Evolutionary conservation across 2,888 invertebrate species (phyloP), one percentile per base, ranked within the genome.

Genomic region (Cenopis cana): DNA sequence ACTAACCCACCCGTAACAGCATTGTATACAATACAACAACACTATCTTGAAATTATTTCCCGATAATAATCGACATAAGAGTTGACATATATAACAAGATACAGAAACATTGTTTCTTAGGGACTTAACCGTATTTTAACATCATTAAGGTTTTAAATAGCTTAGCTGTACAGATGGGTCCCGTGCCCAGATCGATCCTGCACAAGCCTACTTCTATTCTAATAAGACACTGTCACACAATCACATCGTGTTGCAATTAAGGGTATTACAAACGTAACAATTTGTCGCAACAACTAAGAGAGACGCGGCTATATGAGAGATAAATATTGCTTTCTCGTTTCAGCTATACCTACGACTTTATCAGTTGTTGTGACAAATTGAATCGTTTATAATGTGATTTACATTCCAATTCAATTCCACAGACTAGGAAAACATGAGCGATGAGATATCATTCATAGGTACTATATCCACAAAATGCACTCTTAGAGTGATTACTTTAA

Each of bases 221-320:
- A 82, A 82, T 85, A 86, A 86, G 84, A 86, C 86, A 85, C 86
- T 83, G 78, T 73, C 80, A 80, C 79, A 80, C 82, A 83, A 83
- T 86, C 84, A 83, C 82, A 82, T 82, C 74, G 75, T 68, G 46
- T 69, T 33, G 33, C 33, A 33, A 33, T 33, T 33, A 33, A 33
- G 33, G 8, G 33, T 6, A 33, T 33, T 33, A 33, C 33, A 33
- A 33, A 33, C 33, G 33, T 33, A 8, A 8, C 33, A 33, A 33
- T 33, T 33, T 33, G 9, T 33, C 8, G 6, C 9, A 33, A 8
- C 5, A 33, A 5, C 33, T 8, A 33, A 33, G 33, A 33, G 33
- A 33, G 5, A 5, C 33, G 33, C 24, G 24, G 24, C 33, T 33
- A 33, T 33, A 33, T 24, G 24, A 24, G 24, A 24, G 24, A 4